Evolutionary conservation across 2,797 vertebrate genomes (phyloP).

Genomic region (Catamblyrhynchus diadema): DNA sequence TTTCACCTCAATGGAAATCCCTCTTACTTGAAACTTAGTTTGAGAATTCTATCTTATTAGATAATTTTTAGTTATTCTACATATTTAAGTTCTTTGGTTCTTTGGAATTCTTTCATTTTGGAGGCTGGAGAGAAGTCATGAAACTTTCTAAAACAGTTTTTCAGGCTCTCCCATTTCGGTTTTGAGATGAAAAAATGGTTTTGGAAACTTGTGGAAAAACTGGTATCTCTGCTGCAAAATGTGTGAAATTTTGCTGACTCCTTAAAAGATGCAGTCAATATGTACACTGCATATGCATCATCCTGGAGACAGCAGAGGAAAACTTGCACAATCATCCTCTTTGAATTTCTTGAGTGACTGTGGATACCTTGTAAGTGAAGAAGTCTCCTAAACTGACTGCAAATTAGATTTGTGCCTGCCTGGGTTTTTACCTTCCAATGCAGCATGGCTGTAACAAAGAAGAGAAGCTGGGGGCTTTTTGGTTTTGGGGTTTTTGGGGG

Average conservation of each 20-base stretch:
- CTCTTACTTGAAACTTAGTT: neutral
- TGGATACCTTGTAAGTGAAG: neutral
- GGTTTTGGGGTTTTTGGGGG: fast-evolving
- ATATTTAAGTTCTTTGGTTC: neutral
- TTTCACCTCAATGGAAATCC: neutral
- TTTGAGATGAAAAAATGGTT: neutral
- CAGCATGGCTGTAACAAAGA: neutral
- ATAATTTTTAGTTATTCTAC: neutral
- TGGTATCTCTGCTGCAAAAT: neutral
- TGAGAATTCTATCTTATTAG: neutral
- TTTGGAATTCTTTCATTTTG: neutral
- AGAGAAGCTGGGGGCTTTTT: neutral
- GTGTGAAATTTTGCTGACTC: neutral
- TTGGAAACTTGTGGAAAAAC: neutral
- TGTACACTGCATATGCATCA: neutral
- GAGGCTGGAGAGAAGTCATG: neutral
- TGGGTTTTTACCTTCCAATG: neutral
- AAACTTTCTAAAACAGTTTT: neutral
- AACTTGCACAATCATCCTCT: neutral
- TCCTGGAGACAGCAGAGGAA: neutral
- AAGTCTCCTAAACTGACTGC: neutral
- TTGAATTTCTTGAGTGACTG: neutral
- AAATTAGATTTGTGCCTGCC: neutral
- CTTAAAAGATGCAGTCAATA: neutral
- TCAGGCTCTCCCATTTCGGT: neutral